phyloP scores from a whole-genome alignment of 1,140 invertebrate genomes.

The Drusus annulatus region DNA sequence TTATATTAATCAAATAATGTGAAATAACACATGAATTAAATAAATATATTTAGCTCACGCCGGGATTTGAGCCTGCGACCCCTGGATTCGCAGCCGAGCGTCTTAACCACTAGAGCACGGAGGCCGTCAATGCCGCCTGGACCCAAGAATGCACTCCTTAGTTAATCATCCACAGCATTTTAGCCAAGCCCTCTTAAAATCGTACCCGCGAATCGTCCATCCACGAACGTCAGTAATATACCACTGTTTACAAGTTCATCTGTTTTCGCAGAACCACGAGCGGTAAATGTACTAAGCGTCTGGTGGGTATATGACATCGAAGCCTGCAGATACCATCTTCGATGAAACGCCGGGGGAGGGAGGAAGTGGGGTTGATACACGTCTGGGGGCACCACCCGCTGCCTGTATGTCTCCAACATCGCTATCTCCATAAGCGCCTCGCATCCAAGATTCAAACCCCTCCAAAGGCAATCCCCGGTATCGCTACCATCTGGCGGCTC shows the following conservation, averaged over 20 bases:
- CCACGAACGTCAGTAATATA: neutral
- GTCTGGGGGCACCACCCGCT: neutral
- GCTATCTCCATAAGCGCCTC: neutral
- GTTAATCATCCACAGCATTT: neutral
- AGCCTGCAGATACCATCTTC: neutral
- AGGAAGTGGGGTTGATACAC: conserved; percentile 5
- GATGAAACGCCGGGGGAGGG: neutral
- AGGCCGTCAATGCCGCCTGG: too few species aligned
- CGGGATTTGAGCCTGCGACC: too few species aligned
- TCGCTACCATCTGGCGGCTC: conserved; percentile 26
- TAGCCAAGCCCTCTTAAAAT: neutral
- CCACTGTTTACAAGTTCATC: neutral
- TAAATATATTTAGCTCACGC: too few species aligned
- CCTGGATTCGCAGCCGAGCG: too few species aligned
- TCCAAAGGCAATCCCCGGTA: conserved; percentile 8
- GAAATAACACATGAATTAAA: too few species aligned
- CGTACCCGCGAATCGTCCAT: neutral
- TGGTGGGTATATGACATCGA: neutral
- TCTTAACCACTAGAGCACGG: too few species aligned
- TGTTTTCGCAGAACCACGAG: neutral
- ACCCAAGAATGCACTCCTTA: neutral
- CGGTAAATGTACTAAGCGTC: neutral
- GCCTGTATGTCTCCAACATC: conserved; percentile 12
- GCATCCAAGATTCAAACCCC: conserved; percentile 18
- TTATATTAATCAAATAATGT: too few species aligned